A percentile compares a stretch with the other conserved stretches of the same genome.
Evolutionary conservation across 2,113 vertebrate species (phyloP).

Genomic region (Phoenicopterus ruber): DNA sequence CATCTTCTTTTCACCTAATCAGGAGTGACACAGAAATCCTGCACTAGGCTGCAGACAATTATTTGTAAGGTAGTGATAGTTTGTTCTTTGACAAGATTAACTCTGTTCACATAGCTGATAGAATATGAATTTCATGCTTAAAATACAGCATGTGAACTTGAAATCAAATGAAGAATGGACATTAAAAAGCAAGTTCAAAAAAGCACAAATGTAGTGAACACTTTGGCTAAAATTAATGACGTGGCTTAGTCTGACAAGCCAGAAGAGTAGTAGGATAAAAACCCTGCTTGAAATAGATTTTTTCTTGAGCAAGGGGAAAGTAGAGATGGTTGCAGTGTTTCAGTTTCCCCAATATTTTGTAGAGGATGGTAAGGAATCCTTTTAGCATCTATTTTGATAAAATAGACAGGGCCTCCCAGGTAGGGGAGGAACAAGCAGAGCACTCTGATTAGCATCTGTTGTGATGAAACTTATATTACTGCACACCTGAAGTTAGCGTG

Average conservation of each 20-base stretch:
- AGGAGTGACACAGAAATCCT: neutral
- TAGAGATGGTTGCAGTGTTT: neutral
- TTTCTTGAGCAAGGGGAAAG: neutral
- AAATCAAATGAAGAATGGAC: neutral
- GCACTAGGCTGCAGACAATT: neutral
- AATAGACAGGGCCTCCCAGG: neutral
- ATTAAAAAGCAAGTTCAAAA: neutral
- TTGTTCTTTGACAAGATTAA: neutral
- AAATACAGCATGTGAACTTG: neutral
- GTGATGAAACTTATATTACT: neutral
- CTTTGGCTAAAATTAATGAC: neutral
- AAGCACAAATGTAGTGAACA: neutral
- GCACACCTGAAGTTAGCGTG: neutral
- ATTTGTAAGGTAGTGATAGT: neutral
- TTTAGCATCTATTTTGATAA: neutral
- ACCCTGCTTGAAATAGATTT: neutral
- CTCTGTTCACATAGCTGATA: neutral
- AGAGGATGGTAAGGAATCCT: neutral
- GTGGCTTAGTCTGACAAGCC: neutral
- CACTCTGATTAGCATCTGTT: neutral
- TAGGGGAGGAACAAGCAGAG: neutral
- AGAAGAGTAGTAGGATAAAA: neutral
- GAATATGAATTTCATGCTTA: neutral
- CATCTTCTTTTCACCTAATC: neutral
- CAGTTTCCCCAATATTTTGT: neutral